A percentile compares a stretch with the other conserved stretches of the same genome.
These are phyloP conservation scores for Acrocera orbiculus DNA, from an alignment of 2,888 invertebrate genomes.

Conservation along the genomic window DNA sequence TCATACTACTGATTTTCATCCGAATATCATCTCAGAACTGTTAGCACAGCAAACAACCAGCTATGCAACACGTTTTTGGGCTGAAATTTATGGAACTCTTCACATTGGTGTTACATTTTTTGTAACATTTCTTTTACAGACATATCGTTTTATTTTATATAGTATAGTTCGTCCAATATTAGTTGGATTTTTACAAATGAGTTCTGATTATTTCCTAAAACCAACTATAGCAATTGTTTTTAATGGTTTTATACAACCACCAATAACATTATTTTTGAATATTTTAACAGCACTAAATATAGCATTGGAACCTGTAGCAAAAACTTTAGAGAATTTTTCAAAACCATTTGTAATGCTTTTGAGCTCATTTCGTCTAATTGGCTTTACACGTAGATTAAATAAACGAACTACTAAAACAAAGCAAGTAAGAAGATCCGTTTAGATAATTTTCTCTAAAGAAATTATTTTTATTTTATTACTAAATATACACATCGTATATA, in stretches of 20 bases:
- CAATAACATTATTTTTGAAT: slow-evolving; percentile 45
- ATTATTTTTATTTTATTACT: too few species aligned
- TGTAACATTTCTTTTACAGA: slow-evolving; percentile 41
- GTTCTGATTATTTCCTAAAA: slow-evolving; percentile 49
- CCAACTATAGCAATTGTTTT: slow-evolving; percentile 44
- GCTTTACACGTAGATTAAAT: too few species aligned
- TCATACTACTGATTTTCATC: slow-evolving; percentile 44
- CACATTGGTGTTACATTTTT: slow-evolving; percentile 42
- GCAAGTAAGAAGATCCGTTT: too few species aligned
- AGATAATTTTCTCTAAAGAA: too few species aligned
- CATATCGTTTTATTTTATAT: slow-evolving; percentile 38
- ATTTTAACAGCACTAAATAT: slow-evolving; percentile 41
- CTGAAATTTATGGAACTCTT: slow-evolving; percentile 44
- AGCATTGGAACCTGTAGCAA: slow-evolving; percentile 42
- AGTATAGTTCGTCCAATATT: slow-evolving; percentile 40
- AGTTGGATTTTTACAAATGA: slow-evolving; percentile 41
- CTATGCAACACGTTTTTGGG: slow-evolving; percentile 46
- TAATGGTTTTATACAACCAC: slow-evolving; percentile 48
- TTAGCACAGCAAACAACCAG: slow-evolving; percentile 40
- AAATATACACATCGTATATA: too few species aligned
- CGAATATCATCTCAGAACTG: slow-evolving; percentile 36
- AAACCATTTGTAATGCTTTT: slow-evolving; percentile 22
- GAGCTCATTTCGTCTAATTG: too few species aligned
- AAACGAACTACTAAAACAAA: too few species aligned
- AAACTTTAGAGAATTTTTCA: slow-evolving; percentile 33